Evolutionary conservation across 2,797 vertebrate species (phyloP).

Genomic region (Sebastes hubbsi): DNA sequence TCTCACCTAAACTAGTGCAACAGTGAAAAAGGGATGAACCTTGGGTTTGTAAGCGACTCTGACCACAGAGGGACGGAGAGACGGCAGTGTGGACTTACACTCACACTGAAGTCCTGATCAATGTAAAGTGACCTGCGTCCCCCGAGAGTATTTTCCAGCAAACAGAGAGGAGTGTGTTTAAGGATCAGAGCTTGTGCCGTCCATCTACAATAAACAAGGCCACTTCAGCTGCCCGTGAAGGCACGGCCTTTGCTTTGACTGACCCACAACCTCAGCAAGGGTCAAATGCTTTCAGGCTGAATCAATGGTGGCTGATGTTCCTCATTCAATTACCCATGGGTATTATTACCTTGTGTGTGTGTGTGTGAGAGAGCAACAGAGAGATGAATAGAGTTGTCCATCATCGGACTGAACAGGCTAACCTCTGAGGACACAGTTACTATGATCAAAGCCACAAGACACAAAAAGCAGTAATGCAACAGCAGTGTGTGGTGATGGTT

Average conservation of each 20-base stretch:
- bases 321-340: background rate
- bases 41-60: background rate
- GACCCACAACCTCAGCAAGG: background rate
- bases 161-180: conserved; percentile 38
- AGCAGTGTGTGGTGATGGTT: background rate
- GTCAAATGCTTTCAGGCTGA: conserved; percentile 32
- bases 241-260: background rate
- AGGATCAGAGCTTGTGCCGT: conserved; percentile 30
- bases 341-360: background rate
- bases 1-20: background rate
- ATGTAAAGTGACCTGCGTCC: conserved; percentile 39
- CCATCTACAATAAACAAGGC: conserved; percentile 22
- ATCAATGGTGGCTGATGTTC: conserved; percentile 28
- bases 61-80: background rate
- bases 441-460: background rate
- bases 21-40: background rate
- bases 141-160: conserved; percentile 32
- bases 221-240: background rate
- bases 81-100: background rate
- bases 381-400: background rate
- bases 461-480: background rate
- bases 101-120: conserved; percentile 15
- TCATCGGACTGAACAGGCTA: background rate
- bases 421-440: background rate
- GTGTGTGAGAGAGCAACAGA: background rate